These are phyloP conservation scores for Gallinago stenura DNA, from an alignment of 2,797 vertebrate genomes.

Conservation along the genomic window DNA sequence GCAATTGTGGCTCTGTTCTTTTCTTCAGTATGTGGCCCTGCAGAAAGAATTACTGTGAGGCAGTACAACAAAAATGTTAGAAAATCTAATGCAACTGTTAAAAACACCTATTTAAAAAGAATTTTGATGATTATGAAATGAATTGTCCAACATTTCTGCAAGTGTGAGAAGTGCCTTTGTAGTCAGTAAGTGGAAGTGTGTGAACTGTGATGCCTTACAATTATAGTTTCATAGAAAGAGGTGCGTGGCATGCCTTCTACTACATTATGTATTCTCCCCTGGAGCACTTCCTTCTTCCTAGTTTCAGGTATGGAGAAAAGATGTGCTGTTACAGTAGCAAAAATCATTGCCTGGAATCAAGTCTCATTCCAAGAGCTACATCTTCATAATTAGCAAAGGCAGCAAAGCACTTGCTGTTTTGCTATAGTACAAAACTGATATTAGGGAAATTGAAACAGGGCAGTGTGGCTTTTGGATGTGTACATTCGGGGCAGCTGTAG, in stretches of 20 bases:
- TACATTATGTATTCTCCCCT: slow-evolving; percentile 8
- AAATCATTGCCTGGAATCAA: slow-evolving; percentile 17
- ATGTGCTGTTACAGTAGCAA: slow-evolving; percentile 39
- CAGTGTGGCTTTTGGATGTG: not conserved
- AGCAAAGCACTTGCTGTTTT: not conserved
- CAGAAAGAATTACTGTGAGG: slow-evolving; percentile 1
- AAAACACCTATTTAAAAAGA: slow-evolving; percentile 16
- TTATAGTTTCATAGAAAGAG: slow-evolving; percentile 46
- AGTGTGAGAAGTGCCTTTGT: not conserved
- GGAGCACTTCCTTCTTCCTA: slow-evolving; percentile 16
- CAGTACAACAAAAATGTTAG: not conserved
- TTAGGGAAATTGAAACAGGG: not conserved
- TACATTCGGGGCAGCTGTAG: not conserved
- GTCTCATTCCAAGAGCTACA: slow-evolving; percentile 10
- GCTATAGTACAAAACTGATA: not conserved
- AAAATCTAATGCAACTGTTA: slow-evolving; percentile 13
- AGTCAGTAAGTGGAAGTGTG: not conserved
- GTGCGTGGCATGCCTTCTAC: not conserved
- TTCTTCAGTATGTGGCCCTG: not conserved
- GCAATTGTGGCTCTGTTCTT: not conserved
- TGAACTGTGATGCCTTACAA: slow-evolving; percentile 30
- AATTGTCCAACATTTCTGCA: not conserved
- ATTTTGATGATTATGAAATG: slow-evolving; percentile 23
- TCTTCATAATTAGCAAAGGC: slow-evolving; percentile 27
- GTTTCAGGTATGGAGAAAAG: slow-evolving; percentile 40